These are phyloP conservation scores for Syrrhaptes paradoxus DNA, from an alignment of 2,113 vertebrate genomes.

Conservation along the genomic window DNA sequence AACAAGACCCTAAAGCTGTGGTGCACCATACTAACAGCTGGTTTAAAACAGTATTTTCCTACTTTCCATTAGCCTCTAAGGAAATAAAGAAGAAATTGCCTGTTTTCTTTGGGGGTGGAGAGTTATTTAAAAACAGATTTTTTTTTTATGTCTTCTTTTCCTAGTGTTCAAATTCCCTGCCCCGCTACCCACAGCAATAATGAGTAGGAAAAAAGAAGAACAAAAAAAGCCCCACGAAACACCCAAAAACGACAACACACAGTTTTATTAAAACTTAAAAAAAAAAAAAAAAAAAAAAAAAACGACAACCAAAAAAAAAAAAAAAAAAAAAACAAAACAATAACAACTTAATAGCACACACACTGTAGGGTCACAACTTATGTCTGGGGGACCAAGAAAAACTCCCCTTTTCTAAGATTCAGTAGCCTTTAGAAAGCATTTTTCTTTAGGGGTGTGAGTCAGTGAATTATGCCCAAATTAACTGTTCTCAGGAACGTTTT, in stretches of 20 bases:
- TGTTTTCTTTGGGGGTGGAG: not conserved
- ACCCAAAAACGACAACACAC: not conserved
- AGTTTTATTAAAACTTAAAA: not conserved
- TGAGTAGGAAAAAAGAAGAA: not conserved
- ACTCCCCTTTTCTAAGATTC: not conserved
- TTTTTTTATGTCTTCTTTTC: not conserved
- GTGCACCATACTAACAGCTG: not conserved
- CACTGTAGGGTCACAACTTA: not conserved
- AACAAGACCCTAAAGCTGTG: not conserved
- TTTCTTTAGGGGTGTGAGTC: not conserved
- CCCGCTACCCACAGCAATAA: not conserved
- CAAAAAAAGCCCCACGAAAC: fast-evolving
- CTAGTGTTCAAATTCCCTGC: not conserved
- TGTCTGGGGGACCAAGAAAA: not conserved
- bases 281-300: no score
- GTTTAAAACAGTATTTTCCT: not conserved
- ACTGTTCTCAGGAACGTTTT: not conserved
- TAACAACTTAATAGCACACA: not conserved
- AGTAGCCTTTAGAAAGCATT: not conserved
- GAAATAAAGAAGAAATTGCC: not conserved
- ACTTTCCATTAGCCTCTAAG: not conserved
- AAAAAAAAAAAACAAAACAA: not conserved
- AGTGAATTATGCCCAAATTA: not conserved
- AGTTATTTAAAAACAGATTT: not conserved
- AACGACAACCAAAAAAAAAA: no score